Conservation (phyloP, 2,888 invertebrate genomes). For the Steinernema carpocapsae region DNA sequence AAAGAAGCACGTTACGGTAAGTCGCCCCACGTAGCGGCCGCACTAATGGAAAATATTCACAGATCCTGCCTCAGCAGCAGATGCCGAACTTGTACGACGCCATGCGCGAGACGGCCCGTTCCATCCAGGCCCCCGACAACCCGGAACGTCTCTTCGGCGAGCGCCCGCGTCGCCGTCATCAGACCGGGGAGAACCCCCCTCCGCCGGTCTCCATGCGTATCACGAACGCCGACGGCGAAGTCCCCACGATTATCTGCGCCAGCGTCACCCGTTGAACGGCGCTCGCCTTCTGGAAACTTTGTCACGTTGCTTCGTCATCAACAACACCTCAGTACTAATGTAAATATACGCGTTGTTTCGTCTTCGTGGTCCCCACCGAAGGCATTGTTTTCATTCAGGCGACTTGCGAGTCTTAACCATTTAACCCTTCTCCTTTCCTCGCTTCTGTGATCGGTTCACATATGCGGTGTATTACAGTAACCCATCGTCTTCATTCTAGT, state of each 20-base stretch:
- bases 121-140: conserved; percentile 28
- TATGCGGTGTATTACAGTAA: neutral
- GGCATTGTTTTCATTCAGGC: conserved; percentile 1
- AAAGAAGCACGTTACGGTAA: neutral
- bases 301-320: neutral
- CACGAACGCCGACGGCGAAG: neutral
- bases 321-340: conserved; percentile 21
- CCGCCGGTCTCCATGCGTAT: neutral
- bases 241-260: conserved; percentile 4
- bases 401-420: too few species aligned
- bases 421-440: neutral
- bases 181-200: conserved; percentile 30
- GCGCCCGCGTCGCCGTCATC: conserved; percentile 31
- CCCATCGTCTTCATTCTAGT: too few species aligned
- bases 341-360: conserved; percentile 28
- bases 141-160: conserved; percentile 33
- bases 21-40: too few species aligned
- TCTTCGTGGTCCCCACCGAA: conserved; percentile 1
- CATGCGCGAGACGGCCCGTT: conserved; percentile 15
- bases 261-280: neutral
- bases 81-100: neutral
- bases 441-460: conserved; percentile 13
- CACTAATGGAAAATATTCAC: neutral
- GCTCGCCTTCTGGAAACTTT: neutral
- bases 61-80: conserved; percentile 1